Conservation (phyloP, 2,888 invertebrate species). For the Phyto melanocephala region DNA sequence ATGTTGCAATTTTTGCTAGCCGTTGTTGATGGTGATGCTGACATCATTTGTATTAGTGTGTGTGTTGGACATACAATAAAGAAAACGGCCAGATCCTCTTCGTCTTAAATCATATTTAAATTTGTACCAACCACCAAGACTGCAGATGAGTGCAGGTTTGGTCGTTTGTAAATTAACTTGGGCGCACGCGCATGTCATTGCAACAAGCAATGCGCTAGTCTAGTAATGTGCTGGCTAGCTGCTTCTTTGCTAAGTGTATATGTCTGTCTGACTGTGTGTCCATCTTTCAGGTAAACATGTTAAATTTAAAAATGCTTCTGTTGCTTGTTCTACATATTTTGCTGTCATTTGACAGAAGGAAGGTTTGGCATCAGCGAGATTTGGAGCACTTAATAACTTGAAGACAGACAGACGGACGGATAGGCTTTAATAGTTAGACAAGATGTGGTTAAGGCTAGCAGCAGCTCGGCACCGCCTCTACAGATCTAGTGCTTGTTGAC, state of each 20-base stretch:
- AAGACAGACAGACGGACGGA: constrained; percentile 2
- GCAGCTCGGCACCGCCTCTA: constrained; percentile 38
- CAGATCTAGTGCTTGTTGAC: constrained; percentile 49
- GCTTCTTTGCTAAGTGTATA: not conserved
- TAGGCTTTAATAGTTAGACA: constrained; percentile 29
- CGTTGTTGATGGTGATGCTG: constrained; percentile 38
- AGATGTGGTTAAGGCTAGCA: constrained; percentile 31
- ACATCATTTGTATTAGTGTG: constrained; percentile 20
- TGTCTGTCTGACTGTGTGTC: not conserved
- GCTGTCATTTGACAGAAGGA: constrained; percentile 60
- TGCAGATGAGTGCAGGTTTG: constrained; percentile 10
- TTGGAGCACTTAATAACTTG: constrained; percentile 66
- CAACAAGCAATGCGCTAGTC: constrained; percentile 18
- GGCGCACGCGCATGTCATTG: constrained; percentile 60
- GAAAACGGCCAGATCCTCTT: constrained; percentile 22
- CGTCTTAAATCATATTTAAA: constrained; percentile 65
- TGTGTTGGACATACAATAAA: not conserved
- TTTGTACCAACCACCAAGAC: constrained; percentile 60
- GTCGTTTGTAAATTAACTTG: not conserved
- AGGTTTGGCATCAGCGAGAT: constrained; percentile 54
- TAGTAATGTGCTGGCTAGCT: constrained; percentile 14
- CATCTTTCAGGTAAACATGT: constrained; percentile 19
- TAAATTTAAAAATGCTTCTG: constrained; percentile 59
- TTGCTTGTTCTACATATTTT: constrained; percentile 63
- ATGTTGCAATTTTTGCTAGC: constrained; percentile 37